Conservation (phyloP, 2,797 vertebrate species). For the Scyliorhinus canicula region DNA sequence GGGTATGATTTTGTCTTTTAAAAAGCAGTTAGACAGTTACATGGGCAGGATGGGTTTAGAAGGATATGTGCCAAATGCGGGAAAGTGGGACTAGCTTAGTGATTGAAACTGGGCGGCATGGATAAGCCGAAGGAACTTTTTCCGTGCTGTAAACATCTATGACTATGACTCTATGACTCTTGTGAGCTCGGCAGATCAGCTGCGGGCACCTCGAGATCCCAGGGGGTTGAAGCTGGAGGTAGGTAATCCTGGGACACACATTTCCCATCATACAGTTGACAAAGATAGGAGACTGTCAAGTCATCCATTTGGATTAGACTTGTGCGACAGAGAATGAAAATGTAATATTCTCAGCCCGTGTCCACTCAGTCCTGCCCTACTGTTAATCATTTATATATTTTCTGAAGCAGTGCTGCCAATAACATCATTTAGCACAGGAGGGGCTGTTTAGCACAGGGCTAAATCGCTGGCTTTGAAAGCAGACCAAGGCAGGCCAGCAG, state of each 20-base stretch:
- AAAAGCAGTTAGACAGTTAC: no score
- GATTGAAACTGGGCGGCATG: no score
- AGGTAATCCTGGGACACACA: not conserved
- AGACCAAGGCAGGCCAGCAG: no score
- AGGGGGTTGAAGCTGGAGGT: not conserved
- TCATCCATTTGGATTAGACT: not conserved
- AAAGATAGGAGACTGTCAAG: not conserved
- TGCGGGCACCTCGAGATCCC: not conserved
- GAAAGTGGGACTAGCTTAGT: no score
- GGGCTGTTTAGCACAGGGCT: no score
- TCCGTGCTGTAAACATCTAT: no score
- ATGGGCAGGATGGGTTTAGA: no score
- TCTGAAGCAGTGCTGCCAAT: not conserved
- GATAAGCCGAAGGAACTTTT: no score
- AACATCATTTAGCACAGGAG: no score
- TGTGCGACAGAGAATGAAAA: not conserved
- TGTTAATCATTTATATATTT: not conserved
- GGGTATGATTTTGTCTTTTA: no score
- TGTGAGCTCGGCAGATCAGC: not conserved
- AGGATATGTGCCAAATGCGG: no score
- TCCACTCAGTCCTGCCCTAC: not conserved
- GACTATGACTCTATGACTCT: not conserved
- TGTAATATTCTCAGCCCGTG: not conserved
- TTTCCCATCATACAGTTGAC: not conserved
- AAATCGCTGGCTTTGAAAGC: no score